Conservation (phyloP, 2,797 vertebrate species). For the Phrynocephalus forsythii region DNA sequence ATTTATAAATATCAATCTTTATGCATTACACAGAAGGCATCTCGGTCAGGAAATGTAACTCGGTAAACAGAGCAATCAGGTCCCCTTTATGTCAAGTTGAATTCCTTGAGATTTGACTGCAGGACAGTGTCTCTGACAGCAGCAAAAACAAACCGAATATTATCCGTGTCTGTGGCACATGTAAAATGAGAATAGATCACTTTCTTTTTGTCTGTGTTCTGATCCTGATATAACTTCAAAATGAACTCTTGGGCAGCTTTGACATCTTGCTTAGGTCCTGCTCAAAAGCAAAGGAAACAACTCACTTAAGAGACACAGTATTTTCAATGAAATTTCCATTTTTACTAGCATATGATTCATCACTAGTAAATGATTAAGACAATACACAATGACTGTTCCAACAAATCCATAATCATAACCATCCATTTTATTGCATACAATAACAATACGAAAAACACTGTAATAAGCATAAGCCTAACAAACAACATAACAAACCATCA, state of each 20-base stretch:
- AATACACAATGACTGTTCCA: not conserved
- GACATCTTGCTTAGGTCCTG: conserved; percentile 86
- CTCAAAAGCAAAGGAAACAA: conserved; percentile 12
- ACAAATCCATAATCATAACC: not conserved
- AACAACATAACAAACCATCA: too few species aligned
- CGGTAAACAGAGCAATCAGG: too few species aligned
- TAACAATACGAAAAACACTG: too few species aligned
- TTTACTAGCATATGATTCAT: not conserved
- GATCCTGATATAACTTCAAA: conserved; percentile 89
- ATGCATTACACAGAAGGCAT: not conserved
- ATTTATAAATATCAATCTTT: not conserved
- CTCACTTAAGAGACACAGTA: conserved; percentile 12
- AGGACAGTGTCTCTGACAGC: conserved; percentile 93
- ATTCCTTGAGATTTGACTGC: conserved; percentile 86
- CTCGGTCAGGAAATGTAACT: not conserved
- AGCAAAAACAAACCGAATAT: conserved; percentile 89
- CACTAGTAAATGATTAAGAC: not conserved
- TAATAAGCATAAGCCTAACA: too few species aligned
- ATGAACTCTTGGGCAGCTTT: conserved; percentile 87
- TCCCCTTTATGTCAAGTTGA: conserved; percentile 82
- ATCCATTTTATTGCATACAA: too few species aligned
- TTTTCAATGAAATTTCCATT: not conserved
- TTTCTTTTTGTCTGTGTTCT: conserved; percentile 90
- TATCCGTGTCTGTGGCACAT: conserved; percentile 91
- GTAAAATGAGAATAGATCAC: conserved; percentile 90